Base-by-base conservation (phyloP, 2,888 invertebrate genomes). In the Sarcophaga caerulescens region DNA sequence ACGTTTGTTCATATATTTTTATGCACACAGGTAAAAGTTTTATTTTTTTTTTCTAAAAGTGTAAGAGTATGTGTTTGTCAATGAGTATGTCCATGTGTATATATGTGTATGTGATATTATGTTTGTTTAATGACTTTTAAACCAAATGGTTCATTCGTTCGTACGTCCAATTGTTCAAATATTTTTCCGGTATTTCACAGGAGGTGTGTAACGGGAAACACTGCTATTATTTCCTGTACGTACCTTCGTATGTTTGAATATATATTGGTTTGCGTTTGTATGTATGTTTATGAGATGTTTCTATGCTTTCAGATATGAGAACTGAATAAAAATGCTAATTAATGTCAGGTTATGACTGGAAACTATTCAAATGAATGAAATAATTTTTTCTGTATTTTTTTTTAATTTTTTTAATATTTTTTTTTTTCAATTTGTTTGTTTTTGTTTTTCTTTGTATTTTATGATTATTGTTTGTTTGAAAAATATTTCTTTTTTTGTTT, bases 251-350 rank as follows among this genome's bases (percentile, higher is more conserved):
- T 62, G 4, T 25, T 25, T 25, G 4, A 25, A 5, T 6, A 25
- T 25, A 25, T 6, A 25, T 25, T 25, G 25, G 6, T 25, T 25
- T 59, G 10, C 1, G 1, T 44, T 8, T 47, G 19, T n/a, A 12
- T 76, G 47, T 68, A 47, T 44, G n/a, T 74, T 4, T 19, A 60
- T 60, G 12, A 47, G 47, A 4, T 14, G 11, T 47, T 11, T 47
- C 1, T 47, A 47, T 47, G 11, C 47, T 47, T 47, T 47, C 14
- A 14, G 0, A 47, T 14, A 47, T 63, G 69, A 68, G 35, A 60
- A 44, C 71, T 82, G 45, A 76, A 57, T 76, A 25, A 66, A 75
- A 81, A 75, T 85, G 85, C 73, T 76, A 85, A 85, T 85, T 85
- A 76, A 77, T 82, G 79, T 76, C 82, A 73, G 57, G 57, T 80